Conservation (phyloP, 2,888 invertebrate species). For the Metacarcinus magister region DNA sequence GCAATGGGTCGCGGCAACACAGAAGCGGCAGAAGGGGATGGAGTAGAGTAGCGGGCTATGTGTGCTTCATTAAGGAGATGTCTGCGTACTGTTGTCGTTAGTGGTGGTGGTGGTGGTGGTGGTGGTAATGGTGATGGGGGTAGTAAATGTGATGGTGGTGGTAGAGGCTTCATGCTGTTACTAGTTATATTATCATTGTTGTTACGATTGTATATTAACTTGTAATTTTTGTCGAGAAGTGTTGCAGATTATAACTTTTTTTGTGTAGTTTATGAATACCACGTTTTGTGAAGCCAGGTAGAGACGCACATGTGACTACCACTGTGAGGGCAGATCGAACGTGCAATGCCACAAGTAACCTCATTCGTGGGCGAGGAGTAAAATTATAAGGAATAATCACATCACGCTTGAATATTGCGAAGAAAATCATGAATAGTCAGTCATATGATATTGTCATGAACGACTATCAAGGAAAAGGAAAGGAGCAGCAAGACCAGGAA, state of each 20-base stretch:
- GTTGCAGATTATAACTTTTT: not conserved
- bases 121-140: not conserved
- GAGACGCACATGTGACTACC: not conserved
- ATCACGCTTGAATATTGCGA: not conserved
- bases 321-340: not conserved
- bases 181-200: not conserved
- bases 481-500: not conserved
- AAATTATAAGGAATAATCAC: not conserved
- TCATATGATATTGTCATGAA: conserved; percentile 18
- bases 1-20: not conserved
- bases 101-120: not conserved
- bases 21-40: not conserved
- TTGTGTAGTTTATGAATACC: not conserved
- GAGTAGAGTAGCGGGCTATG: not conserved
- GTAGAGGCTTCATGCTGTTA: not conserved
- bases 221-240: not conserved
- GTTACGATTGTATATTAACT: conserved; percentile 6
- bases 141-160: not conserved
- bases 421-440: not conserved
- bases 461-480: not conserved
- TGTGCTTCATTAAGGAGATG: not conserved
- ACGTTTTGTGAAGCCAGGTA: not conserved
- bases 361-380: not conserved
- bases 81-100: not conserved
- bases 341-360: not conserved